Conservation (phyloP, 2,113 vertebrate species). For the Bubo scandiacus region DNA sequence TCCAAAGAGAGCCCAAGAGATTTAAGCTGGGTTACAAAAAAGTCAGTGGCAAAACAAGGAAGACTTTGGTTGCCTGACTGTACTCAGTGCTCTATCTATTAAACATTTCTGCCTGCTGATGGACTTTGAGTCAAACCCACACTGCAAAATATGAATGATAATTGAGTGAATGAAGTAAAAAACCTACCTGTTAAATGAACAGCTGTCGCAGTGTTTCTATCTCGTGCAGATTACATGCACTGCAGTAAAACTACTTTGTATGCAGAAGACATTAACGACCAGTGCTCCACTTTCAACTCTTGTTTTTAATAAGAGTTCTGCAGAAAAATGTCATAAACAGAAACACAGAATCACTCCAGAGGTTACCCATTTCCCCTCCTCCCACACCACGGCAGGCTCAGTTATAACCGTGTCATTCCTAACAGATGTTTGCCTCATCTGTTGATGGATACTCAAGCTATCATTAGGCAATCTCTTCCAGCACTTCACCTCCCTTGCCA, state of each 20-base stretch:
- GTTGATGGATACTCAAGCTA: slow-evolving; percentile 1
- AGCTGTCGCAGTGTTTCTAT: not conserved
- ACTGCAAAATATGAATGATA: not conserved
- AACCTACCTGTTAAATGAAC: not conserved
- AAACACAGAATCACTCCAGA: slow-evolving; percentile 16
- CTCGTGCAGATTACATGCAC: not conserved
- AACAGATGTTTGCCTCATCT: slow-evolving; percentile 37
- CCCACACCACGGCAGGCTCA: not conserved
- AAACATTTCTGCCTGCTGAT: not conserved
- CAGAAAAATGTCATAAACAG: slow-evolving; percentile 19
- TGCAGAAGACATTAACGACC: not conserved
- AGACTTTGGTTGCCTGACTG: not conserved
- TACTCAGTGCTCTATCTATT: not conserved
- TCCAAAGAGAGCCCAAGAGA: not conserved
- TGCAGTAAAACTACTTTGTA: not conserved
- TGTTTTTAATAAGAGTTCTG: not conserved
- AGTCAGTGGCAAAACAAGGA: not conserved
- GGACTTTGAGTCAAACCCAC: not conserved
- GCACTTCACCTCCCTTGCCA: not conserved
- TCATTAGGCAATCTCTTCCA: not conserved
- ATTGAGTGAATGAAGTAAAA: not conserved
- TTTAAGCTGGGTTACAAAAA: not conserved
- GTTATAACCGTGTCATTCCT: slow-evolving; percentile 17
- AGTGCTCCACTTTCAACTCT: not conserved
- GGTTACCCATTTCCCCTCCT: not conserved